Evolutionary conservation across 53 echinoderm and acorn worm genomes (phyloP), one percentile per base, ranked within the genome.

Genomic region (Holothuria leucospilota): DNA sequence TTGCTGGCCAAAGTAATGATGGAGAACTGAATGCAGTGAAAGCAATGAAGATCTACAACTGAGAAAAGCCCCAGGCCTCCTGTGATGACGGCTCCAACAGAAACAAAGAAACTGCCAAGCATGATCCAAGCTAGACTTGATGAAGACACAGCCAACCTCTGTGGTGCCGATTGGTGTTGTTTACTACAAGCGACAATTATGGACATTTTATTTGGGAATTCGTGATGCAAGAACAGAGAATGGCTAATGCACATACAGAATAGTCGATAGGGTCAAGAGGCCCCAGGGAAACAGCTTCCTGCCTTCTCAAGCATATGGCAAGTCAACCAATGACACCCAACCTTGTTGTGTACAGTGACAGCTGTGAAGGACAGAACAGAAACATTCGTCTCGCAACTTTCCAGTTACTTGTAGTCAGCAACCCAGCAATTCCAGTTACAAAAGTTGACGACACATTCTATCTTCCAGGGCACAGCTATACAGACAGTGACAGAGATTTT

Each of bases 281-380:
- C 41, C 72, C 2, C 38, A 71, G 72, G 30, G 72, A 71, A 71
- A 71, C 38, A 30, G 41, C 72, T 40, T 71, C 72, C 34, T 71
- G 72, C 29, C 28, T 71, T 30, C 40, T 71, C 9, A 71, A 71
- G 72, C 72, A 71, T 71, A 38, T 71, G 72, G 38, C 72, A 71
- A 71, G 38, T 38, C 72, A 71, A 40, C 72, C 72, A 40, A 71
- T 71, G 40, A 71, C 40, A 21, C 72, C 72, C 1, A 30, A 71
- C 72, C 72, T 71, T 71, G 72, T 71, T 71, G 72, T 71, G 13
- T 71, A 71, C 30, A 71, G 72, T 28, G 72, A 71, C 6, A 25
- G 72, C 72, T 71, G 72, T 71, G 72, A 39, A 38, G 72, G 72
- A 71, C 72, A 71, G 30, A 71, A 71, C 72, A 23, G 41, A 71